Base-by-base conservation (phyloP, 2,888 invertebrate species). In the Tetragnatha montana region DNA sequence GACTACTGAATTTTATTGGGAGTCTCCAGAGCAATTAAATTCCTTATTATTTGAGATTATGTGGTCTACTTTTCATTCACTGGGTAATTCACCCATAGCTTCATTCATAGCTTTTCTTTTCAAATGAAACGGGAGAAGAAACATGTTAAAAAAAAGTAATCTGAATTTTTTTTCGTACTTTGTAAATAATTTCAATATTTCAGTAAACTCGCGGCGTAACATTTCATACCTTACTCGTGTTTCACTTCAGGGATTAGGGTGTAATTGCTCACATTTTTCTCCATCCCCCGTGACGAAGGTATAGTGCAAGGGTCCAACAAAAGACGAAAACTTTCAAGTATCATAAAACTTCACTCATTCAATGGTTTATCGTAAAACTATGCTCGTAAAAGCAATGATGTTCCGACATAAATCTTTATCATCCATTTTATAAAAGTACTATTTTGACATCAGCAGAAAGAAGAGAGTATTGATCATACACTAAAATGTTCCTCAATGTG, bases 341-440 rank as follows among this genome's bases (percentile, higher is more conserved):
- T 75, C 87, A 75, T 87, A 87, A 87, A 87, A 81, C 75, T 69
- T 81, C 75, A 19, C 69, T 75, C 68, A 74, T 68, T 87, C 81
- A 87, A 87, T 74, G 69, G 87, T 87, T 81, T 69, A 81, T 87
- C 81, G 80, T 75, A 81, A 86, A 87, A 81, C 51, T 71, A 78
- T 78, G 78, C 70, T 85, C 85, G 71, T 85, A 85, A 85, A 78
- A 19, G 51, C 78, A 35, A 79, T 85, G 85, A 78, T 81, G 80
- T 75, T 10, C 70, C 74, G 17, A 68, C 87, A 81, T 74, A 87
- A 87, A 74, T 81, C 81, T 68, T 87, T 75, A 50, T 22, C 68
- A 71, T 78, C 21, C 69, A 50, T 85, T 85, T 78, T 76, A 51
- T 71, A 71, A 85, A 78, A 78, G 70, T 71, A 68, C 60, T 85